Evolutionary conservation across 92 coral and sea anemone species (phyloP), one percentile per base, ranked within the genome.

Genomic region (Heteractis magnifica): DNA sequence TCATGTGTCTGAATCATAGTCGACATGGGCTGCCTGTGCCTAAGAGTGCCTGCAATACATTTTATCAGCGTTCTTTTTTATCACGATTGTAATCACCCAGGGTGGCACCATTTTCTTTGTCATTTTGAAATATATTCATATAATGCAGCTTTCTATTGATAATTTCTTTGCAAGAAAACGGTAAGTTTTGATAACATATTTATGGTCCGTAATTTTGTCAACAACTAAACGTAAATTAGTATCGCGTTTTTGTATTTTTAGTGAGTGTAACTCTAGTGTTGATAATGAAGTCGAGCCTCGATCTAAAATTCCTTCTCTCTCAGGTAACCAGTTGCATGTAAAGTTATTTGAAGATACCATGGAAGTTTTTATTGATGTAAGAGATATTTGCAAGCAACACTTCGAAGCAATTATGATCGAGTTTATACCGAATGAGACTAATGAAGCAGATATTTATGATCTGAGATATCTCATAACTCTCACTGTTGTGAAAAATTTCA

Each of bases 361-460:
- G 87, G 87, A 76, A 18, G 74, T 84, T 78, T 76, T 84, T 13
- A 53, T 84, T 10, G 87, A 84, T 73, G 18, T 82, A 34, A 20
- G 72, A 82, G 48, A 82, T 10, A 82, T 82, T 80, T 73, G 86
- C 53, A 71, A 49, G 79, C 80, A 71, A 73, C 86, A 82, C 62
- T 74, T 52, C 50, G 86, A 82, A 60, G 26, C 86, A n/a, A 53
- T 82, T 21, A 71, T 82, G 79, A 76, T 49, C 34, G 70, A 58
- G 51, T 71, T 72, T 52, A 19, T 44, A 70, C 85, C 51, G 4
- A 72, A 70, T 82, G 85, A 70, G 19, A 70, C 58, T 70, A 21
- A 6, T 48, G 85, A 82, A 41, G 85, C 85, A 48, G 77, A 82
- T 71, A 75, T 82, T 14, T 70, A 82, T 18, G 68, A 82, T 56